phyloP scores from a whole-genome alignment of 1,140 invertebrate genomes.

The Melitaea cinxia region DNA sequence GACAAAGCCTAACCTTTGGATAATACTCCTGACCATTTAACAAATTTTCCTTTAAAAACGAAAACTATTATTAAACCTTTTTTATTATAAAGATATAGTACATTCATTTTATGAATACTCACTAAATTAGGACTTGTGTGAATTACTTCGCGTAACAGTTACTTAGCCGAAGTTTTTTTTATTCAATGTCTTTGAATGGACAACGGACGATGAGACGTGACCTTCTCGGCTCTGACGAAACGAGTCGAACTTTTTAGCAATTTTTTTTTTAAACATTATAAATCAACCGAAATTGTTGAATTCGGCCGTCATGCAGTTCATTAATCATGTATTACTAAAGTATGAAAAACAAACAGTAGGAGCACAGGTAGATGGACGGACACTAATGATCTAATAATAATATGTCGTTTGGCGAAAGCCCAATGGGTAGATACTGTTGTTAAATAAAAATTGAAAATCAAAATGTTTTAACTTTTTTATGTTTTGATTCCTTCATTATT shows the following conservation, averaged over 20 bases:
- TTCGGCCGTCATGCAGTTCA: not conserved
- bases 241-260: slow-evolving; percentile 17
- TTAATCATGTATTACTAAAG: slow-evolving; percentile 29
- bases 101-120: no score
- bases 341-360: slow-evolving; percentile 46
- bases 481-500: not conserved
- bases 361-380: slow-evolving; percentile 60
- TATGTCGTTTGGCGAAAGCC: slow-evolving; percentile 56
- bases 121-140: not conserved
- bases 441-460: slow-evolving; percentile 44
- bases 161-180: slow-evolving; percentile 18
- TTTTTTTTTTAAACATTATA: slow-evolving; percentile 24
- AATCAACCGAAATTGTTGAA: not conserved
- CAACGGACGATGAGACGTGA: slow-evolving; percentile 30
- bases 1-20: no score
- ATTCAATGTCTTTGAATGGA: slow-evolving; percentile 20
- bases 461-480: slow-evolving; percentile 1
- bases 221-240: slow-evolving; percentile 37
- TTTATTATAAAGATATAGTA: no score
- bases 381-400: slow-evolving; percentile 73
- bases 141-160: slow-evolving; percentile 20
- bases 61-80: no score
- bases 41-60: no score
- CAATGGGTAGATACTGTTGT: slow-evolving; percentile 51
- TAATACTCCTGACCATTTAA: no score